Evolutionary conservation across 2,797 vertebrate genomes (phyloP).

Genomic region (Naso thynnoides): DNA sequence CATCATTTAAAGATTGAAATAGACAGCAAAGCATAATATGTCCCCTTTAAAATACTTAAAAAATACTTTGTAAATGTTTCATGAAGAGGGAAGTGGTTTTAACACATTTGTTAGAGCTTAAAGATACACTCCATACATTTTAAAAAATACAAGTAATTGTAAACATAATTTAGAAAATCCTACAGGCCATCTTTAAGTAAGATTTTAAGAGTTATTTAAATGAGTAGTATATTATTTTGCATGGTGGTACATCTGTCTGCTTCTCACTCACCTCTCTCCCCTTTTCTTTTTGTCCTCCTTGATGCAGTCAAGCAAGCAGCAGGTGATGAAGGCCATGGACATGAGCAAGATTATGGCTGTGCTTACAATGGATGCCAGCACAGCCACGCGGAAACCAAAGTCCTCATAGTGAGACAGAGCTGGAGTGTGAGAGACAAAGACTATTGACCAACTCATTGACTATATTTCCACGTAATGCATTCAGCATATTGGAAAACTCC

Average conservation of each 20-base stretch:
- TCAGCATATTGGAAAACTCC: not conserved
- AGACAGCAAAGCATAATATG: too few species aligned
- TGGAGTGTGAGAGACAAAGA: conserved; percentile 60
- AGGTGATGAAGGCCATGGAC: conserved; percentile 93
- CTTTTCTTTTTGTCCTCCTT: conserved; percentile 84
- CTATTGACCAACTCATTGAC: conserved; percentile 7
- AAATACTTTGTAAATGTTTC: not conserved
- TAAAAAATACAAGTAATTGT: not conserved
- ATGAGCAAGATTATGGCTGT: conserved; percentile 91
- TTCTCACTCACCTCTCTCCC: conserved; percentile 69
- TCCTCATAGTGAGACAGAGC: conserved; percentile 85
- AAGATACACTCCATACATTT: not conserved
- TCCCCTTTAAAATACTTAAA: too few species aligned
- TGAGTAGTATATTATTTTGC: not conserved
- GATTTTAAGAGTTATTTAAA: not conserved
- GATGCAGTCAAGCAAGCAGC: conserved; percentile 90
- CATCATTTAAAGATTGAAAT: too few species aligned
- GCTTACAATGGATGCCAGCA: conserved; percentile 92
- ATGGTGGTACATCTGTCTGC: not conserved
- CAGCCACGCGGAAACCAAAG: conserved; percentile 91
- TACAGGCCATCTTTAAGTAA: not conserved
- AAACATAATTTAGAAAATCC: not conserved
- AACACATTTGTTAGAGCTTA: not conserved
- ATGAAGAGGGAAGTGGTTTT: not conserved
- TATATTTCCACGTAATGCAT: conserved; percentile 10